Evolutionary conservation across 2,113 vertebrate species (phyloP).

Genomic region (Balaeniceps rex): DNA sequence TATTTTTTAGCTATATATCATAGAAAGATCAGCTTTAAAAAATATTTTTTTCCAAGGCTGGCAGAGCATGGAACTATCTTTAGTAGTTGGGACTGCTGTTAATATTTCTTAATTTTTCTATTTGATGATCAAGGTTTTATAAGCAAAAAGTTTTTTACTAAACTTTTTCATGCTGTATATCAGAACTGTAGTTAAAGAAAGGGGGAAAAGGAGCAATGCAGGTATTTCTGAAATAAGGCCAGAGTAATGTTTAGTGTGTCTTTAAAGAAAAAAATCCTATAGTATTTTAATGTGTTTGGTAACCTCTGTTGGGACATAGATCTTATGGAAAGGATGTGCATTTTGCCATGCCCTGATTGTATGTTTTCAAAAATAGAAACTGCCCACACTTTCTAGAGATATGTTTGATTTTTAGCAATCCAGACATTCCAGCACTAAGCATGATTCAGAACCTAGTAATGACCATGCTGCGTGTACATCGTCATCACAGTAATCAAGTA

Average conservation of each 20-base stretch:
- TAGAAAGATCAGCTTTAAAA: neutral
- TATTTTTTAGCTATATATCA: too few relatives aligned
- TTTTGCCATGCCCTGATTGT: neutral
- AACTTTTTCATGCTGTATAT: neutral
- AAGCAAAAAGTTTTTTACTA: neutral
- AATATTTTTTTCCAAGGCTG: neutral
- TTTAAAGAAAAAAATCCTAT: neutral
- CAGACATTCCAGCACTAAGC: neutral
- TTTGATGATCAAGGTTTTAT: neutral
- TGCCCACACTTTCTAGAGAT: neutral
- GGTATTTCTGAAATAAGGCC: neutral
- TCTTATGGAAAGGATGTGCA: neutral
- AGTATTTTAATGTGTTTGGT: neutral
- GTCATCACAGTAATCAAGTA: neutral
- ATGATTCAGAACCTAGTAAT: neutral
- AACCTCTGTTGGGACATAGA: neutral
- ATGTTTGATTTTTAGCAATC: neutral
- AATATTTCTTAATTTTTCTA: neutral
- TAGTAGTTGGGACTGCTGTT: neutral
- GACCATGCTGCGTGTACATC: rapidly evolving
- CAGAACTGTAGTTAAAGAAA: neutral
- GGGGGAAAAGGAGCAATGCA: neutral
- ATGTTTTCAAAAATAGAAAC: neutral
- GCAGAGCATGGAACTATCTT: neutral
- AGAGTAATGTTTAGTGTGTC: neutral